phyloP scores from a whole-genome alignment of 2,113 vertebrate species.

The Xiphophorus maculatus region DNA sequence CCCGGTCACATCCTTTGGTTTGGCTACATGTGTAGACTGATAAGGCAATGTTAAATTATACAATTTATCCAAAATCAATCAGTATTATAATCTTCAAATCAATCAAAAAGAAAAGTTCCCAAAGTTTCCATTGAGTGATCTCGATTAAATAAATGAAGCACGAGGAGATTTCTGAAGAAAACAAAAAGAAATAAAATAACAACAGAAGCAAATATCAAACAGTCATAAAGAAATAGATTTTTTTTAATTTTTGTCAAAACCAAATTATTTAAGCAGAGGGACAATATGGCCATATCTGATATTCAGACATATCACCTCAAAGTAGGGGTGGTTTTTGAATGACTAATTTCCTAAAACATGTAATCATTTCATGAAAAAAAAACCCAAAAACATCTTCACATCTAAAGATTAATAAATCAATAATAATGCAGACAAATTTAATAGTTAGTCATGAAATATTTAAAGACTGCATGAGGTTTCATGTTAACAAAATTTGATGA shows the following conservation, averaged over 20 bases:
- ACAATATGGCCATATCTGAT: too few relatives aligned
- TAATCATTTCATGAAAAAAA: too few relatives aligned
- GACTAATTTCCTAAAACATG: too few relatives aligned
- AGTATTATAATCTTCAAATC: neutral
- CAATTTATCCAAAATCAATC: neutral
- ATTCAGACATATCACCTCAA: too few relatives aligned
- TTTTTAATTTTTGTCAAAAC: too few relatives aligned
- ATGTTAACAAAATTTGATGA: neutral
- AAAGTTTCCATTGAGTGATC: neutral
- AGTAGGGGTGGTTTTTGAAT: too few relatives aligned
- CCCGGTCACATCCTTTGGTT: slow-evolving; percentile 9
- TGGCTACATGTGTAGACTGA: neutral
- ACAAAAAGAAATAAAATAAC: neutral
- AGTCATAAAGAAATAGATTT: too few relatives aligned
- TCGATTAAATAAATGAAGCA: neutral
- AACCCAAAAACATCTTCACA: too few relatives aligned
- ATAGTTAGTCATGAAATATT: neutral
- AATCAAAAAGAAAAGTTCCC: neutral
- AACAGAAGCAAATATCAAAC: too few relatives aligned
- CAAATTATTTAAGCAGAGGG: too few relatives aligned
- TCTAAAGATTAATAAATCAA: too few relatives aligned
- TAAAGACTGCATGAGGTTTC: neutral
- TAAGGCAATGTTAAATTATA: neutral
- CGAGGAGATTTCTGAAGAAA: neutral
- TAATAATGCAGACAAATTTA: too few relatives aligned